Evolutionary conservation across 92 coral and sea anemone genomes (phyloP).

Genomic region (Palythoa caribaeorum): DNA sequence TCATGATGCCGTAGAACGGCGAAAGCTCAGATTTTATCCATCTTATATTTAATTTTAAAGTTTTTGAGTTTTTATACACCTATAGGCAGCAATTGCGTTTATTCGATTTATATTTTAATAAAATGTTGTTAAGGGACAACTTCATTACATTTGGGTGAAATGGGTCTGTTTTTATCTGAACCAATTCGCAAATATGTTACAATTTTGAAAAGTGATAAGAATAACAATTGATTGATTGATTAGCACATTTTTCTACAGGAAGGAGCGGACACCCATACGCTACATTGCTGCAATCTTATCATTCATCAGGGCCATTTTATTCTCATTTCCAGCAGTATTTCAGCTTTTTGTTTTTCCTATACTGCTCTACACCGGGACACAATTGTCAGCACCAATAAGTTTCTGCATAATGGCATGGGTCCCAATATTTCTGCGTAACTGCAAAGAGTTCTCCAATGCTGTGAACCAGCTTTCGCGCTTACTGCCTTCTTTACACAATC

Average conservation of each 20-base stretch:
- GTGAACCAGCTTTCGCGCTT: not conserved
- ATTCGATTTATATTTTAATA: too few relatives aligned
- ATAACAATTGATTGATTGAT: too few relatives aligned
- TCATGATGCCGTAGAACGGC: too few relatives aligned
- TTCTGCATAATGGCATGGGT: slow-evolving; percentile 5
- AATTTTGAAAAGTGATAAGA: too few relatives aligned
- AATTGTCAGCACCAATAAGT: not conserved
- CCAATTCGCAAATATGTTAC: too few relatives aligned
- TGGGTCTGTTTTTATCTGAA: too few relatives aligned
- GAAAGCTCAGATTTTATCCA: too few relatives aligned
- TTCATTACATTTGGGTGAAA: too few relatives aligned
- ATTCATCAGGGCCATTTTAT: not conserved
- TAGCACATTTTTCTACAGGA: not conserved
- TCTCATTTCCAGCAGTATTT: slow-evolving; percentile 14
- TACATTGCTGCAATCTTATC: slow-evolving; percentile 15
- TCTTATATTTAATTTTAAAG: too few relatives aligned
- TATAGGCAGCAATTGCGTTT: too few relatives aligned
- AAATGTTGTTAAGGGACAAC: too few relatives aligned
- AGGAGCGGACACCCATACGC: not conserved
- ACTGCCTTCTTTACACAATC: not conserved
- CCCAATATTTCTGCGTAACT: not conserved
- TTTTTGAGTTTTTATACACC: too few relatives aligned
- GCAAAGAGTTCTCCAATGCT: not conserved
- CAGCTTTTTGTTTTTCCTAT: slow-evolving; percentile 16
- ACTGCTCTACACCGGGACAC: not conserved